phyloP scores from a whole-genome alignment of 2,888 invertebrate genomes.

The Pandemis cinnamomeana region DNA sequence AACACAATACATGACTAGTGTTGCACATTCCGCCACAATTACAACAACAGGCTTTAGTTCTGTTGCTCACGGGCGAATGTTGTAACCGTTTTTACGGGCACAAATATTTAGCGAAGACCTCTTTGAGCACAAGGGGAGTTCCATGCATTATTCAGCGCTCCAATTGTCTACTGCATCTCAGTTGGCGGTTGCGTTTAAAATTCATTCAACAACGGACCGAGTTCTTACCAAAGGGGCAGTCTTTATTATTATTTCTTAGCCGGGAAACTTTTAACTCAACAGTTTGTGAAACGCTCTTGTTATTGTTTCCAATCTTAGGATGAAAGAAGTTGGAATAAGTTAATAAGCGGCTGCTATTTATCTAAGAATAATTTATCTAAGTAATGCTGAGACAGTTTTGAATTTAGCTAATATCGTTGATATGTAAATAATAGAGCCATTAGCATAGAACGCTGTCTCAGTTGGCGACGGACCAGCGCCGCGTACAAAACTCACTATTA shows the following conservation, averaged over 20 bases:
- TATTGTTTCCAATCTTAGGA: conserved; percentile 31
- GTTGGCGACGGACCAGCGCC: conserved; percentile 29
- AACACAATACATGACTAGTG: not conserved
- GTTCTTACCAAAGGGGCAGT: conserved; percentile 41
- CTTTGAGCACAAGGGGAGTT: conserved; percentile 37
- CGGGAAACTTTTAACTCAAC: conserved; percentile 27
- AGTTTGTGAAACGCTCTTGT: conserved; percentile 26
- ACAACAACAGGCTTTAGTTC: not conserved
- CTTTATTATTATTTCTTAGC: conserved; percentile 39
- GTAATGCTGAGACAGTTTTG: not conserved
- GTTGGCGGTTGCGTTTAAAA: conserved; percentile 40
- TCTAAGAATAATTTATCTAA: not conserved
- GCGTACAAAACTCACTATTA: conserved; percentile 37
- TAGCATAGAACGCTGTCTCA: conserved; percentile 12
- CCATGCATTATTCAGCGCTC: conserved; percentile 42
- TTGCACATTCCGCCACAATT: not conserved
- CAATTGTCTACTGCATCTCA: conserved; percentile 43
- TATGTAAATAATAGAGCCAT: conserved; percentile 35
- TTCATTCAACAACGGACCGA: conserved; percentile 38
- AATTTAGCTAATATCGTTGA: conserved; percentile 17
- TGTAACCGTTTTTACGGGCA: conserved; percentile 36
- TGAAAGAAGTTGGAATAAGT: conserved; percentile 19
- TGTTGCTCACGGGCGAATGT: conserved; percentile 21
- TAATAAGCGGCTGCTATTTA: not conserved
- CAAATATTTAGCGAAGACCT: conserved; percentile 40